Evolutionary conservation across 2,888 invertebrate genomes (phyloP), one percentile per base, ranked within the genome.

Genomic region (Ichneumoninae sp.): DNA sequence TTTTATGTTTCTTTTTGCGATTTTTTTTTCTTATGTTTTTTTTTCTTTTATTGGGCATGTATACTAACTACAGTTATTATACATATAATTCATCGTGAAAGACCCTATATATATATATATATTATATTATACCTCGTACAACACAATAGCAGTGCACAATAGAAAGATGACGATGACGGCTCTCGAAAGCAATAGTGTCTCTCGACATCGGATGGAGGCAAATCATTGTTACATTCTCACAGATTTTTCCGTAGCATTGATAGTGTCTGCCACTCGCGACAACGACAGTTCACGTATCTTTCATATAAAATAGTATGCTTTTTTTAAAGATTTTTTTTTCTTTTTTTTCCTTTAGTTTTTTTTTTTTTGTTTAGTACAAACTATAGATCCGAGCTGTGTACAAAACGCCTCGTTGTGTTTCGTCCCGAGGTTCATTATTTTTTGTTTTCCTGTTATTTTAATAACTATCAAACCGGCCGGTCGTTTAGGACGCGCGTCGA

Each of bases 31-130:
- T 69, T 40, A 5, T 8, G 16, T n/a, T 52, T 33, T 33, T 76
- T 71, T 81, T 85, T 83, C 77, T 85, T 86, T 86, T 86, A 83
- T 87, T 87, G 80, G 85, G 83, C 84, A 83, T 85, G 86, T 86
- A 85, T 85, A 83, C 78, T 84, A 86, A 86, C 85, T 87, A 87
- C 85, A 87, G 81, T 87, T 87, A 87, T 78, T 83, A 81, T 87
- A 86, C 86, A 85, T 71, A 85, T 83, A 81, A 87, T 87, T 83
- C 71, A 83, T 86, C 79, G 81, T 87, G 86, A 87, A 83, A 81
- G 83, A 86, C 81, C 78, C 80, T 85, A 84, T 83, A 84, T 76
- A 83, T 75, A 57, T 79, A 40, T 40, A 40, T 40, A 40, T 40
- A 40, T 79, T 79, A 87, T 86, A 84, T 86, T 80, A 83, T 85